Conservation (phyloP, 1,140 invertebrate species). For the Anastatus disparis region DNA sequence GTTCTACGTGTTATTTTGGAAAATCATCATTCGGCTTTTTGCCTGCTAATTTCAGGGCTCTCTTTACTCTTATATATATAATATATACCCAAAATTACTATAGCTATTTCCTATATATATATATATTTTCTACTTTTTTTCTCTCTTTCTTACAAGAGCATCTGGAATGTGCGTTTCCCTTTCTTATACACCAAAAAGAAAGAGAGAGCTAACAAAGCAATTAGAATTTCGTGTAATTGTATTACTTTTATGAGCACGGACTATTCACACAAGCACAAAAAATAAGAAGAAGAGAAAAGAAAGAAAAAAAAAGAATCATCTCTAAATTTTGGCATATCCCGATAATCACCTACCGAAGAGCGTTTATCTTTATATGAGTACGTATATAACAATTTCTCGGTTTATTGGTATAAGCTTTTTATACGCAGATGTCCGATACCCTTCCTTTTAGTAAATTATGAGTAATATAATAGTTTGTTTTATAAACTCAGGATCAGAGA, state of each 20-base stretch:
- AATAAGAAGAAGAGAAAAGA: too few relatives aligned
- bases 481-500: too few relatives aligned
- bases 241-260: slow-evolving; percentile 2
- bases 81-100: slow-evolving; percentile 58
- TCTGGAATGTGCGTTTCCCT: slow-evolving; percentile 36
- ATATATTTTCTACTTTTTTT: not conserved
- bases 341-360: not conserved
- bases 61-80: too few relatives aligned
- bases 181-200: not conserved
- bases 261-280: too few relatives aligned
- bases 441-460: too few relatives aligned
- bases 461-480: too few relatives aligned
- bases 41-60: slow-evolving; percentile 59
- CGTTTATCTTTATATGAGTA: too few relatives aligned
- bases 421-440: too few relatives aligned
- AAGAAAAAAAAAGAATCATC: not conserved
- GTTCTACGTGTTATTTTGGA: slow-evolving; percentile 58
- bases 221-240: slow-evolving; percentile 15
- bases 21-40: slow-evolving; percentile 61
- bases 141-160: slow-evolving; percentile 31
- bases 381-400: too few relatives aligned
- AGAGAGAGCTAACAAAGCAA: slow-evolving; percentile 10
- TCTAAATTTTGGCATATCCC: slow-evolving; percentile 1
- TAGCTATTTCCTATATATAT: slow-evolving; percentile 56
- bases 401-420: too few relatives aligned